Evolutionary conservation across 2,888 invertebrate species (phyloP), one percentile per base, ranked within the genome.

Genomic region (Xestoiulus laeticollis): DNA sequence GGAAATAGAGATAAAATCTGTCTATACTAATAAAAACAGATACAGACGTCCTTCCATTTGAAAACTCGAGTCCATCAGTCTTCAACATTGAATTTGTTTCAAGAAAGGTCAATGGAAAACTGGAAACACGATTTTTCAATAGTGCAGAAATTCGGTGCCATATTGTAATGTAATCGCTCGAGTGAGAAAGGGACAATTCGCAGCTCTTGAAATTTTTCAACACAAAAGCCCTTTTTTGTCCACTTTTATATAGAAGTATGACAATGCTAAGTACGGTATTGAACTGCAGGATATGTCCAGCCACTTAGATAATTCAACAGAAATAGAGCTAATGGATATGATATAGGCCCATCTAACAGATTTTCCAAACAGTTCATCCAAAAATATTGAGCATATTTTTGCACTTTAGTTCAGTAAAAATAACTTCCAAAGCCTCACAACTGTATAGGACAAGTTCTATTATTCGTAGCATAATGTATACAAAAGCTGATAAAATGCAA

Each of bases 1-100:
- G 78, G 78, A 78, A 78, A 78, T 30, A 78, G 78, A 78, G 78
- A 78, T 78, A 78, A 78, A 78, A 78, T 78, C 78, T 78, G 78
- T 78, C 78, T 78, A 6, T 22, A 78, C 78, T 78, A 78, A 78
- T 78, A 78, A 78, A 78, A 78, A 78, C 48, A n/a, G 59, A 59
- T 59, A 78, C 12, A 78, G 78, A 78, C 30, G 78, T 78, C 26
- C 78, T 10, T 78, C 78, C 78, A 78, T 78, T 30, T 78, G 78
- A 78, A 78, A 78, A 78, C 78, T 78, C 78, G 78, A 78, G 78
- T 26, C 26, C 30, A 78, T 78, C 78, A 78, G 78, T 78, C 78
- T 78, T 78, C 30, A 30, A 26, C 78, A 78, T 78, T 30, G 78
- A 78, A 78, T 78, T 30, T 78, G 78, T 78, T 78, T 78, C 30